Evolutionary conservation across 2,888 invertebrate species (phyloP).

Genomic region (Shargacucullia verbasci): DNA sequence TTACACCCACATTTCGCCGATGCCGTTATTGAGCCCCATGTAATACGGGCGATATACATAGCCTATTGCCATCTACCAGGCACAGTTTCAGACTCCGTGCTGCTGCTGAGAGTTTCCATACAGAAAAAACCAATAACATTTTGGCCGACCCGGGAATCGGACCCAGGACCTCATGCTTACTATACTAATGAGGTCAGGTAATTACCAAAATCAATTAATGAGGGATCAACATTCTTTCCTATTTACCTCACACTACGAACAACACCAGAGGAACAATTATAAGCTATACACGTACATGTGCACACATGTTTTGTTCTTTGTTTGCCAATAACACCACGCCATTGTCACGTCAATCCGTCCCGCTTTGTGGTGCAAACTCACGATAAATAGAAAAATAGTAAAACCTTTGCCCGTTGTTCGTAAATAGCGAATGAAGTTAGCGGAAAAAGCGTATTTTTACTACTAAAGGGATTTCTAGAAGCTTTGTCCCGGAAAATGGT

Average conservation of each 20-base stretch:
- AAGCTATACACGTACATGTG: conserved; percentile 8
- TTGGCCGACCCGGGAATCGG: too few species aligned
- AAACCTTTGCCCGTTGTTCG: conserved; percentile 18
- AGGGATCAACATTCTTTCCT: not conserved
- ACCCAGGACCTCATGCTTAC: too few species aligned
- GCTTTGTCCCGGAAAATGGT: conserved; percentile 44
- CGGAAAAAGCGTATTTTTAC: conserved; percentile 26
- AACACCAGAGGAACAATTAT: conserved; percentile 6
- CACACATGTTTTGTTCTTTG: conserved; percentile 5
- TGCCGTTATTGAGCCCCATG: too few species aligned
- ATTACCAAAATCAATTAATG: conserved; percentile 9
- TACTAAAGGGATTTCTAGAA: conserved; percentile 19
- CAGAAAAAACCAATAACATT: too few species aligned
- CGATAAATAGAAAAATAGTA: conserved; percentile 31
- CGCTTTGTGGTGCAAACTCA: conserved; percentile 25
- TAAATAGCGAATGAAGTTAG: conserved; percentile 31
- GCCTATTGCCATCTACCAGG: too few species aligned
- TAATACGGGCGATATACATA: too few species aligned
- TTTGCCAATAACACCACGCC: conserved; percentile 4
- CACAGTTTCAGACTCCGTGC: too few species aligned
- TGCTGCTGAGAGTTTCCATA: too few species aligned
- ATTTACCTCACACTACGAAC: not conserved
- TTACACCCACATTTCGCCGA: too few species aligned
- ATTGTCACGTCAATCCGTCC: conserved; percentile 28
- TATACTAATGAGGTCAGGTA: too few species aligned